A percentile compares a stretch with the other conserved stretches of the same genome.
These are phyloP conservation scores for Eupsilia transversa DNA, from an alignment of 2,888 invertebrate genomes.

Conservation along the genomic window DNA sequence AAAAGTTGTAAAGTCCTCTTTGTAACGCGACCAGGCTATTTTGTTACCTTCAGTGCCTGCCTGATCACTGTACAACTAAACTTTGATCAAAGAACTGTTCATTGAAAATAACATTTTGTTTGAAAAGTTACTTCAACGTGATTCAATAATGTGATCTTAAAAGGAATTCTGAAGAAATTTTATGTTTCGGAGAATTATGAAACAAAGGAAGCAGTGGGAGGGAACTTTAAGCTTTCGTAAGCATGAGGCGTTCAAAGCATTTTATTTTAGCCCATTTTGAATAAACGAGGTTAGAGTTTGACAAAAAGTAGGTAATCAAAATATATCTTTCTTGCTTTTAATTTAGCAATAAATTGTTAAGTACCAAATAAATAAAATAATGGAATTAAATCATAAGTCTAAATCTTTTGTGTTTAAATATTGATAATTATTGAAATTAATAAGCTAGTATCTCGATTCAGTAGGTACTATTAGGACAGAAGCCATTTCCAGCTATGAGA, in stretches of 20 bases:
- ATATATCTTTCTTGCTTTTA: neutral
- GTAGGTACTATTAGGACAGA: neutral
- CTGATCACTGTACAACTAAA: conserved; percentile 49
- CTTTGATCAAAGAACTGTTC: conserved; percentile 55
- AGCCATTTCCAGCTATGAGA: conserved; percentile 4
- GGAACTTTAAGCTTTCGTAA: conserved; percentile 8
- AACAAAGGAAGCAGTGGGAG: conserved; percentile 29
- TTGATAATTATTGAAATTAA: neutral
- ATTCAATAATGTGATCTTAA: conserved; percentile 48
- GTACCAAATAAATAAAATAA: neutral
- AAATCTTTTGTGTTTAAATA: neutral
- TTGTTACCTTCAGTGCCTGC: conserved; percentile 36
- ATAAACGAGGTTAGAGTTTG: conserved; percentile 1
- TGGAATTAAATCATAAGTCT: neutral
- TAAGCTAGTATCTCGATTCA: neutral
- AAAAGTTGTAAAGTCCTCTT: conserved; percentile 52
- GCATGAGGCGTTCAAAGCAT: neutral
- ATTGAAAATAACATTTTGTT: conserved; percentile 51
- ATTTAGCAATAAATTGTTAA: neutral
- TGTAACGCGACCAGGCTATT: conserved; percentile 55
- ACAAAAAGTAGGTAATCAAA: neutral
- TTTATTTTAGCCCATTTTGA: conserved; percentile 17
- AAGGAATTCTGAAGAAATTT: conserved; percentile 36
- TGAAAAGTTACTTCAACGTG: conserved; percentile 38
- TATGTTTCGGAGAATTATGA: conserved; percentile 32